Base-by-base conservation (phyloP, 1,140 invertebrate genomes). In the Drosophila persimilis region DNA sequence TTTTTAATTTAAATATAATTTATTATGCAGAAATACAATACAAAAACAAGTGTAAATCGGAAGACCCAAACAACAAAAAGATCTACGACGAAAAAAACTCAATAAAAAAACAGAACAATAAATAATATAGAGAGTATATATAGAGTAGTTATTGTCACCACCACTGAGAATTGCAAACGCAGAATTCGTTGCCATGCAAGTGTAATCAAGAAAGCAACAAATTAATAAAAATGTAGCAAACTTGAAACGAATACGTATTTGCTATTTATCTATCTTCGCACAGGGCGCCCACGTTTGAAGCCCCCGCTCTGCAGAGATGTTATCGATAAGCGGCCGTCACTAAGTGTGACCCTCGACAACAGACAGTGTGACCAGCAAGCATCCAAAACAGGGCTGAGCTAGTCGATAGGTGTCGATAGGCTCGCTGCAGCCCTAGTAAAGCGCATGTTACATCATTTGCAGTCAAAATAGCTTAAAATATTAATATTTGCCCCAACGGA, bases 51-150 rank as follows among this genome's bases (percentile, higher is more conserved):
- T 85, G 81, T 80, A 86, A 81, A 54, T 77, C 70, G 64, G 73
- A 76, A 61, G 24, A 69, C 52, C 52, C 51, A 60, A 60, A 75
- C 62, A 67, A 67, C 59, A 72, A 75, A 84, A 77, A 72, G 76
- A 74, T 71, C 67, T 70, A 39, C 22, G 58, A 74, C 8, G 7
- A 63, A 80, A 64, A 73, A 79, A 78, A 73, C 79, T 55, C 67
- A 83, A 84, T 83, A 83, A 83, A 83, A 80, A 86, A 80, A 73
- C 73, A 77, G 81, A 88, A 86, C 77, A 86, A 86, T 86, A 86
- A 85, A 75, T 73, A 74, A 74, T 74, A 74, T 74, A 75, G 35
- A 39, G 35, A 39, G 11, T 39, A 75, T 11, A 31, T 44, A 41
- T 55, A 75, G 56, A 56, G 55, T 75, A 75, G 72, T 75, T 67